These are phyloP conservation scores for Oryzias javanicus DNA, from an alignment of 2,113 vertebrate genomes.

Conservation along the genomic window DNA sequence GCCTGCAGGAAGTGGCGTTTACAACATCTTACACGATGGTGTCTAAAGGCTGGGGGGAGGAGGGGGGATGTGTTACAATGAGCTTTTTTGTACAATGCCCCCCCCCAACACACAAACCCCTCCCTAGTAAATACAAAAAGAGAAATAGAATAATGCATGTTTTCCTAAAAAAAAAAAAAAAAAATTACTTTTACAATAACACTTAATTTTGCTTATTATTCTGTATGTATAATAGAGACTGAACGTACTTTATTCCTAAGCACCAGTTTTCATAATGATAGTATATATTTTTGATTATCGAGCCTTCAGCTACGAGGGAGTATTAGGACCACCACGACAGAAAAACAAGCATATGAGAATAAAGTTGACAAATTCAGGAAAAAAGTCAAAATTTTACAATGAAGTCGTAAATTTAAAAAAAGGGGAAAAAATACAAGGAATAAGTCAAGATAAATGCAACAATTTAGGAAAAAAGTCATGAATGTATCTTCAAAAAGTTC, in stretches of 20 bases:
- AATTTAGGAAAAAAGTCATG: no score
- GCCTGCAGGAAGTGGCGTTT: neutral
- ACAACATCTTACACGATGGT: slow-evolving; percentile 30
- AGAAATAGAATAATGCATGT: slow-evolving; percentile 81
- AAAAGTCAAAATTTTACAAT: no score
- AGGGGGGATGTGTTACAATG: slow-evolving; percentile 75
- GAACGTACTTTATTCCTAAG: slow-evolving; percentile 84
- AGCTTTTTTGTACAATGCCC: slow-evolving; percentile 66
- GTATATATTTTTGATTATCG: slow-evolving; percentile 77
- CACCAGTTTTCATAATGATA: slow-evolving; percentile 82
- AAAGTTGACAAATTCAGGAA: no score
- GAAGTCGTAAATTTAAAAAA: no score
- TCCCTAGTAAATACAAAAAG: slow-evolving; percentile 79
- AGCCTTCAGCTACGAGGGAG: slow-evolving; percentile 65
- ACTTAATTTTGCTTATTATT: slow-evolving; percentile 79
- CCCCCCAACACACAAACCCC: slow-evolving; percentile 62
- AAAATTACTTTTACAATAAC: slow-evolving; percentile 80
- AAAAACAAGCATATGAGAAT: no score
- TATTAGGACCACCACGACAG: no score
- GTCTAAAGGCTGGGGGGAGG: slow-evolving; percentile 15
- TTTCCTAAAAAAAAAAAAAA: slow-evolving; percentile 69
- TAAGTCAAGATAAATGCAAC: no score
- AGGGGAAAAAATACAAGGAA: no score
- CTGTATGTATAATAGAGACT: slow-evolving; percentile 85
- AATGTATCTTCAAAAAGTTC: no score